Evolutionary conservation across 1,140 invertebrate species (phyloP), one percentile per base, ranked within the genome.

Genomic region (Linepithema humile): DNA sequence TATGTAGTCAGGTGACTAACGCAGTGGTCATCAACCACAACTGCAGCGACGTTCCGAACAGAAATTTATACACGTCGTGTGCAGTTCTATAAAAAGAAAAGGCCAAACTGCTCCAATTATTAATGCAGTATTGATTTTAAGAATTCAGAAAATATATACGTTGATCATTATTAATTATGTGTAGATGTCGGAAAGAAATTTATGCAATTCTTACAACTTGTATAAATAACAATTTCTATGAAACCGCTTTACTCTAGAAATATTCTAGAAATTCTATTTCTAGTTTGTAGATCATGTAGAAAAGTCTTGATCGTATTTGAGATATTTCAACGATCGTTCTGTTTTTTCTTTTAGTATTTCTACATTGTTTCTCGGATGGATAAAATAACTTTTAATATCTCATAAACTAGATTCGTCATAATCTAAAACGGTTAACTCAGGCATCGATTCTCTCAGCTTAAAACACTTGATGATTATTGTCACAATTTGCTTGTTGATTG

Each of bases 1-100:
- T 77, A 60, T 43, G 40, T 45, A 78, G 62, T 78, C 74, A 67
- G 32, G 60, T 78, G 60, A 78, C 45, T 38, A 60, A 67, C 15
- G 45, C 35, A 78, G 35, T 78, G 35, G 1, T 50, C 45, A 43
- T 69, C 65, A 69, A 50, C 2, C 45, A 10, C 15, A 50, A 23
- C 50, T 17, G 48, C 43, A 69, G 43, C 17, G 15, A 26, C 17
- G 23, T 26, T 77, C 12, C 20, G 57, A n/a, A 17, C 35, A 9
- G 17, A 64, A 23, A 15, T 38, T 73, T 29, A 40, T 59, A 40
- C n/a, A 20, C 35, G 3, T 59, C n/a, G n/a, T n/a, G n/a, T n/a
- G n/a, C n/a, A n/a, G 20, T 23, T 55, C 12, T 55, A 23, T 48
- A 3, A n/a, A 69, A 69, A n/a, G 20, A 20, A 43, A 12, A 2